Conservation (phyloP, 2,797 vertebrate species). For the Uromys caudimaculatus region DNA sequence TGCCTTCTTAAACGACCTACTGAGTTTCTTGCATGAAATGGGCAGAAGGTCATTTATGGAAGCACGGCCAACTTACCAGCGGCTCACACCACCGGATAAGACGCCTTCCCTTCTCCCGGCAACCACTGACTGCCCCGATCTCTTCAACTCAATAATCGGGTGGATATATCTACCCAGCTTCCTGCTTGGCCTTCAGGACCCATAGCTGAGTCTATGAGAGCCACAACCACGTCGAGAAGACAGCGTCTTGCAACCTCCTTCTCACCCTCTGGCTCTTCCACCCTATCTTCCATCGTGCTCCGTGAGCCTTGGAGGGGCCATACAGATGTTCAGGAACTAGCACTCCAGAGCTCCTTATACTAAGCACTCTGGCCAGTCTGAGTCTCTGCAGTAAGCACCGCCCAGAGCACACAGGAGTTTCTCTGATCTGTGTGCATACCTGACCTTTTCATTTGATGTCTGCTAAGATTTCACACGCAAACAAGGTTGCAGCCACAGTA, state of each 20-base stretch:
- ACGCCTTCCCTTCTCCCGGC: neutral
- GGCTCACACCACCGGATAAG: neutral
- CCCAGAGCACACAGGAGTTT: neutral
- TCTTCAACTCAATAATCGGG: neutral
- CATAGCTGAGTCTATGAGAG: neutral
- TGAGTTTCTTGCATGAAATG: neutral
- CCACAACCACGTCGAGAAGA: neutral
- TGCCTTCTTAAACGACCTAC: neutral
- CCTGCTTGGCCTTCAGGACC: neutral
- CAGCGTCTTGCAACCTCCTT: neutral
- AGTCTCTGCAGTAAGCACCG: neutral
- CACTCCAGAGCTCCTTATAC: neutral
- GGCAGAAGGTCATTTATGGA: neutral
- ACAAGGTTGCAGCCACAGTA: neutral
- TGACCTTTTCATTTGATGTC: neutral
- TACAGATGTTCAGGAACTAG: too few species aligned
- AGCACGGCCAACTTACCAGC: neutral
- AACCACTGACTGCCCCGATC: neutral
- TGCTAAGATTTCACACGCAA: neutral
- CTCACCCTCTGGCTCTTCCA: neutral
- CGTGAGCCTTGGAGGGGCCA: neutral
- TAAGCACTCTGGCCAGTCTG: neutral
- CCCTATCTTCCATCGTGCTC: neutral
- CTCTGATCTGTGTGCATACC: neutral
- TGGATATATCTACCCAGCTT: neutral